Conservation (phyloP, 2,888 invertebrate species). For the Chesias legatella region DNA sequence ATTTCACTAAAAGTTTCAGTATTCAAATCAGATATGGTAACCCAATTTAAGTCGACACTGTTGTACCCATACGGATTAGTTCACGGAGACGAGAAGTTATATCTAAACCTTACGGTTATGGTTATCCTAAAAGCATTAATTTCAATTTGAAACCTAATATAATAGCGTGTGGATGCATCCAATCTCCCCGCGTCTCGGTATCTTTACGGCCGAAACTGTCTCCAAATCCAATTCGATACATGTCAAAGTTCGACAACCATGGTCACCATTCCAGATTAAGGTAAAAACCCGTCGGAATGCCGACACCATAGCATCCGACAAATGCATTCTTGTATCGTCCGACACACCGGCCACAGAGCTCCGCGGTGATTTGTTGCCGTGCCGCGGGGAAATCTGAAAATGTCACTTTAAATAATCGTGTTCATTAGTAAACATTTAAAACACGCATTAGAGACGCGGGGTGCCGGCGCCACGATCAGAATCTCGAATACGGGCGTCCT, state of each 20-base stretch:
- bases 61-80: no score
- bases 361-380: constrained; percentile 43
- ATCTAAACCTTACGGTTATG: constrained; percentile 9
- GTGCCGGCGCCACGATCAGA: constrained; percentile 73
- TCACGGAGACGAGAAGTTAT: no score
- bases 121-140: constrained; percentile 8
- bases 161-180: constrained; percentile 3
- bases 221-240: constrained; percentile 32
- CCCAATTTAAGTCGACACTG: no score
- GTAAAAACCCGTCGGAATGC: constrained; percentile 25
- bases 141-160: constrained; percentile 7
- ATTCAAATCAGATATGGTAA: no score
- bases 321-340: constrained; percentile 17
- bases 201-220: constrained; percentile 17
- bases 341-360: neutral
- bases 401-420: constrained; percentile 79
- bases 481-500: constrained; percentile 56
- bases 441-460: constrained; percentile 73
- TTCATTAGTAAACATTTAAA: constrained; percentile 79
- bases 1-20: no score
- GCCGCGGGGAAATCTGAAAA: constrained; percentile 67
- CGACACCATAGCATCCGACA: constrained; percentile 24
- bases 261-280: constrained; percentile 20
- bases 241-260: constrained; percentile 43
- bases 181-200: constrained; percentile 18